Evolutionary conservation across 1,140 invertebrate species (phyloP), one percentile per base, ranked within the genome.

Genomic region (Macrobrachium nipponense): DNA sequence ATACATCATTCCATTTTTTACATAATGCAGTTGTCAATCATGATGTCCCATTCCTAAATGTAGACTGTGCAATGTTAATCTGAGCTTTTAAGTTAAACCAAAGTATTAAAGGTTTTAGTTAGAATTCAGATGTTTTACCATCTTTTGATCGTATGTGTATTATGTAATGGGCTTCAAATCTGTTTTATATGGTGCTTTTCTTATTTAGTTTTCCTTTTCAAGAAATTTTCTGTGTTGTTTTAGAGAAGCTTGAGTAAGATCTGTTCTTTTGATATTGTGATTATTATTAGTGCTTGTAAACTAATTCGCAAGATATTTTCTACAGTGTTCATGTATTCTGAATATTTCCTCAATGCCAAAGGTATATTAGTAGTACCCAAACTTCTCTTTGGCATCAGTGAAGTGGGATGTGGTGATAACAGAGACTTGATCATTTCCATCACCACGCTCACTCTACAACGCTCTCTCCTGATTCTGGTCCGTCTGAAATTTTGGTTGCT

Each of bases 1-100:
- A 82, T 51, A 72, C 58, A 59, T 82, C 80, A 82, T 82, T 82
- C 80, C 80, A 82, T 70, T 82, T 82, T 73, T 75, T 27, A 78
- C 20, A 61, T 66, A 44, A 62, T 64, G 77, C 62, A 80, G 64
- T 61, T 82, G 80, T 75, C 58, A 66, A 82, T 82, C 80, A 75
- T 27, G 68, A 70, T 43, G 70, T 68, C 70, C 23, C 80, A 82
- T 82, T 82, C 80, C 70, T 82, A 59, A 43, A 10, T 82, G 70
- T 82, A 82, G 77, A 62, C 62, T 80, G 77, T 80, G 62, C 77
- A 80, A 62, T 80, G 77, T 80, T 64, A 64, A 66, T 70, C 68
- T 80, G 77, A 66, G 60, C 77, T 80, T 80, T 80, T 80, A 80
- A 80, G 62, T 61, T n/a, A 82, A 82, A 51, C 68, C 68, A 62